phyloP scores from a whole-genome alignment of 1,140 invertebrate genomes.

The Drosophila cardini region DNA sequence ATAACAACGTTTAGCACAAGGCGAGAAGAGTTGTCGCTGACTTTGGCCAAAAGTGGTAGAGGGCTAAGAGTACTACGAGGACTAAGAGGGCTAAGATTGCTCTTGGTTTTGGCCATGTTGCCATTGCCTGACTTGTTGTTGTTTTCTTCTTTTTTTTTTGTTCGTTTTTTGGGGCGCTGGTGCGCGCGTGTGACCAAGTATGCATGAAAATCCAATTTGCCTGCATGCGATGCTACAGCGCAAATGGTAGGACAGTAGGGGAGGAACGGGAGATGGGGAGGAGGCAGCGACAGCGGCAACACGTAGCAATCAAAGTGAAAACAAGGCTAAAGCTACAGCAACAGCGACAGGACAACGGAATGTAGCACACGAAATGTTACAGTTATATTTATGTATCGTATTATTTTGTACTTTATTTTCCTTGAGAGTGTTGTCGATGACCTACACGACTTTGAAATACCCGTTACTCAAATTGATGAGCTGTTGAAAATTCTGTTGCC shows the following conservation, averaged over 20 bases:
- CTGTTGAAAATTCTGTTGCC: too few relatives aligned
- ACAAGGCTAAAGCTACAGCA: conserved; percentile 48
- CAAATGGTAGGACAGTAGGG: too few relatives aligned
- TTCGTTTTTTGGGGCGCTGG: conserved; percentile 33
- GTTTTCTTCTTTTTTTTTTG: too few relatives aligned
- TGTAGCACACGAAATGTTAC: conserved; percentile 43
- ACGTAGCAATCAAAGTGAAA: conserved; percentile 81
- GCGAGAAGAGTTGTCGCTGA: conserved; percentile 64
- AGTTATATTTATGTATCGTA: conserved; percentile 72
- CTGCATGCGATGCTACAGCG: conserved; percentile 50
- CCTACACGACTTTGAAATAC: too few relatives aligned
- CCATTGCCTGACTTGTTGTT: conserved; percentile 7
- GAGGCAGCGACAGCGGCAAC: conserved; percentile 47
- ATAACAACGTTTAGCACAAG: conserved; percentile 76
- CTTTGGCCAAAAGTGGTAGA: conserved; percentile 2
- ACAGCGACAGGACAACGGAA: conserved; percentile 31
- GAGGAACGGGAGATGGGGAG: too few relatives aligned
- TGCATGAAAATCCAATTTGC: conserved; percentile 82
- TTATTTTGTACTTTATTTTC: conserved; percentile 57
- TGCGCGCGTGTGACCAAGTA: conserved; percentile 76
- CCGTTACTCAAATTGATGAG: too few relatives aligned
- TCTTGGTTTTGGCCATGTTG: conserved; percentile 1
- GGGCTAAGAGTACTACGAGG: too few relatives aligned
- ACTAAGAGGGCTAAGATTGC: not conserved
- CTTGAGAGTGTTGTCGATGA: not conserved